Conservation (phyloP, 1,140 invertebrate genomes). For the Pteromalus puparum region DNA sequence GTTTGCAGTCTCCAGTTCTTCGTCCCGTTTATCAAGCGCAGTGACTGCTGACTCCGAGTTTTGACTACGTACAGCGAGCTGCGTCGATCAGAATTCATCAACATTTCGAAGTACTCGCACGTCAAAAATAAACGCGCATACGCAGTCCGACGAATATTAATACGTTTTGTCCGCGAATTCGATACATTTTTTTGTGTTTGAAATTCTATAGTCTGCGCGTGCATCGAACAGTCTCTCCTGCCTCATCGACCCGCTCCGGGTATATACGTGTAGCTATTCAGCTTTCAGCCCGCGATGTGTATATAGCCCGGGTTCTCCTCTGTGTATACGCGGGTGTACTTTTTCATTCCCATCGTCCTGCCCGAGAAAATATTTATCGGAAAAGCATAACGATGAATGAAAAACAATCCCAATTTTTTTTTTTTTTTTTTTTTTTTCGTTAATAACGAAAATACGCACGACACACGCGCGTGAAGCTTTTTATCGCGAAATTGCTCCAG, state of each 20-base stretch:
- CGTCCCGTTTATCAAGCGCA: not conserved
- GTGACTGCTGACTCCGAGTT: not conserved
- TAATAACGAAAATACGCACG: no score
- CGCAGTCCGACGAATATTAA: no score
- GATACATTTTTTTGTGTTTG: no score
- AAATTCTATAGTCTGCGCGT: not conserved
- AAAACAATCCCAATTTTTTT: not conserved
- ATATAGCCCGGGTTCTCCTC: not conserved
- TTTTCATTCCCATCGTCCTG: not conserved
- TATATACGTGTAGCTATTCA: not conserved
- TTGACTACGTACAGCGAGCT: not conserved
- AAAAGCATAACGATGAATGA: not conserved
- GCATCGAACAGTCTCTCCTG: not conserved
- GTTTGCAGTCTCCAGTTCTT: not conserved
- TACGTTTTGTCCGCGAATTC: no score
- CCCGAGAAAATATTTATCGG: not conserved
- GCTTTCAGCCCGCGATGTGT: not conserved
- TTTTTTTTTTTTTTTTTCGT: no score
- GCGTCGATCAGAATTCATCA: not conserved
- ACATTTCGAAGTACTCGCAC: not conserved
- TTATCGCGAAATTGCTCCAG: not conserved
- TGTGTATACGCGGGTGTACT: not conserved
- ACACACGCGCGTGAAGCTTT: not conserved
- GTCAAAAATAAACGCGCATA: not conserved
- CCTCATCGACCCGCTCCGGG: not conserved